Conservation (phyloP, 2,113 vertebrate species). For the Atrichornis clamosus region DNA sequence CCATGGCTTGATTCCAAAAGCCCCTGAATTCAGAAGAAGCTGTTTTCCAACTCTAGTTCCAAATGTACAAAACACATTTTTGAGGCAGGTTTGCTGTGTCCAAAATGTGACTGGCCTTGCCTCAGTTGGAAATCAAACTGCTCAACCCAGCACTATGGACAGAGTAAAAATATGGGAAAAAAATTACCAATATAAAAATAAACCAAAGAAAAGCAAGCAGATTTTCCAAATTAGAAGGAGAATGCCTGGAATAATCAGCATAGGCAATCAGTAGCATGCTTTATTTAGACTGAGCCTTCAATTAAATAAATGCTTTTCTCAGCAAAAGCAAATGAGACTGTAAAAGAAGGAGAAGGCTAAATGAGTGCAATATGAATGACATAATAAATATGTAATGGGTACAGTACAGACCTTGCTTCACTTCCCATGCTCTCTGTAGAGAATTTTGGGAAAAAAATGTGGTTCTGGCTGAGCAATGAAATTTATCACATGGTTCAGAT, state of each 20-base stretch:
- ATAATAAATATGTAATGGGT: conserved; percentile 60
- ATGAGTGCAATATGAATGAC: conserved; percentile 40
- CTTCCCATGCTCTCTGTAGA: not conserved
- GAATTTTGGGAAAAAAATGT: not conserved
- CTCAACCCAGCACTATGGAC: not conserved
- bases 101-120: not conserved
- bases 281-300: conserved; percentile 56
- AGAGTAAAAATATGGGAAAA: not conserved
- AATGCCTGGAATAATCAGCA: conserved; percentile 58
- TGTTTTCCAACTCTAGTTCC: not conserved
- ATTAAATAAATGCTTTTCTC: conserved; percentile 66
- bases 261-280: conserved; percentile 51
- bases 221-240: conserved; percentile 55
- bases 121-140: not conserved
- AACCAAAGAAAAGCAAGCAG: conserved; percentile 37
- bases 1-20: not conserved
- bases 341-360: conserved; percentile 27
- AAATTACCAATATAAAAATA: conserved; percentile 44
- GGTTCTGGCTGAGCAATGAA: not conserved
- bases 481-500: not conserved
- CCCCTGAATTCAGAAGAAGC: not conserved
- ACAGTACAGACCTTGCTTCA: conserved; percentile 18
- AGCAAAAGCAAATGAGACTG: conserved; percentile 60
- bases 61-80: not conserved
- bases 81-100: not conserved